These are phyloP conservation scores for Thysanoteuthis rhombus DNA, from an alignment of 2,888 invertebrate species.

Conservation along the genomic window DNA sequence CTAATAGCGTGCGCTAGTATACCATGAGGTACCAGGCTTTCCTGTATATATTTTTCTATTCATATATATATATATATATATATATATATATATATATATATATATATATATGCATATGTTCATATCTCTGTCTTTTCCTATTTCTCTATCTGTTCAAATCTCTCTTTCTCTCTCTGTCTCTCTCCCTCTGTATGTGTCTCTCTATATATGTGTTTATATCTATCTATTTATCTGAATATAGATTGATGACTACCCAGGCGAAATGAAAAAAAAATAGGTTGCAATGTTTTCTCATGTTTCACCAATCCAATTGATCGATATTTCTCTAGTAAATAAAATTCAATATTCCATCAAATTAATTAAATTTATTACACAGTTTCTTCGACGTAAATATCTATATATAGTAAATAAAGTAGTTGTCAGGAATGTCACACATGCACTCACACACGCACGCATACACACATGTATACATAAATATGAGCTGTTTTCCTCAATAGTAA, in stretches of 20 bases:
- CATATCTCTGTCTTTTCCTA: not conserved
- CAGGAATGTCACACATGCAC: not conserved
- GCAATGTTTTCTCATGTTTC: not conserved
- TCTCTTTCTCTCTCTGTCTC: no score
- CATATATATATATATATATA: not conserved
- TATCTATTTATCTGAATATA: no score
- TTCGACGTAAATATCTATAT: not conserved
- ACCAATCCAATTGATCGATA: not conserved
- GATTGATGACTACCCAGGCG: no score
- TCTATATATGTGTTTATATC: no score
- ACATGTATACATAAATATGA: no score
- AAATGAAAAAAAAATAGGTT: not conserved
- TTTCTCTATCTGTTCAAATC: not conserved
- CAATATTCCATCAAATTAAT: slow-evolving; percentile 12
- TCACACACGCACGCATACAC: not conserved
- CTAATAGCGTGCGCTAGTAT: no score
- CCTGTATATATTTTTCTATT: not conserved
- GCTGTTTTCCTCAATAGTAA: no score
- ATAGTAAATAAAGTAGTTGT: not conserved
- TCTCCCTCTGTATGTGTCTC: no score
- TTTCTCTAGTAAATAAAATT: not conserved
- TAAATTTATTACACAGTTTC: not conserved
- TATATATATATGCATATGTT: not conserved
- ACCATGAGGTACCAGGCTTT: no score
- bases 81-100: not conserved